Evolutionary conservation across 2,797 vertebrate species (phyloP), one percentile per base, ranked within the genome.

Genomic region (Tapera naevia): DNA sequence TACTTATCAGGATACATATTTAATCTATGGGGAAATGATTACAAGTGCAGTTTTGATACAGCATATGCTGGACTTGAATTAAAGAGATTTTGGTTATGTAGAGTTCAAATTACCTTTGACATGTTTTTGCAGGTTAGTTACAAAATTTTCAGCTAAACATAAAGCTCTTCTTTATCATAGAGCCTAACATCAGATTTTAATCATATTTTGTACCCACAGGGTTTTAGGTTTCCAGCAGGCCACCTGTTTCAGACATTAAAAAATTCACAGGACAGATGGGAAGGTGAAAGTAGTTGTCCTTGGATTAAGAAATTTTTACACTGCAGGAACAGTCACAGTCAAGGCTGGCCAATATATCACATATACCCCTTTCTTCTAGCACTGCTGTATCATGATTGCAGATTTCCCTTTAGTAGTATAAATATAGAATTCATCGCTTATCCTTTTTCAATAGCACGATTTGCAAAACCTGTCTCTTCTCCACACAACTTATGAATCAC

Each of bases 231-330:
- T 98, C 98, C 97, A 98, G 97, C 98, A 98, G 96, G 97, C 98
- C 98, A 99, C 98, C 98, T 99, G 98, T 98, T 98, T 98, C 96
- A 97, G 97, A 98, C 98, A 98, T 98, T 98, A 98, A 97, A 98
- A 98, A 98, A 98, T 98, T 98, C 98, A 98, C 98, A 98, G 98
- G 98, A 98, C 98, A 98, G 98, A 98, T 98, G 98, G 98, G 97
- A 98, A 98, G 98, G 98, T 98, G 98, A 98, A 98, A 97, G 97
- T 97, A 97, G 97, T 97, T 98, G 98, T 98, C 98, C 98, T 98
- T 98, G 98, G 98, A 98, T 98, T 98, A 98, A 98, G 97, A 98
- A 98, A 97, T 97, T 98, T 95, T 97, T 97, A 92, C 91, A 90
- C 93, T 97, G 94, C 93, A 96, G 96, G 89, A 97, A 84, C 82